Evolutionary conservation across 1,140 invertebrate genomes (phyloP).

Genomic region (Dryas iulia): DNA sequence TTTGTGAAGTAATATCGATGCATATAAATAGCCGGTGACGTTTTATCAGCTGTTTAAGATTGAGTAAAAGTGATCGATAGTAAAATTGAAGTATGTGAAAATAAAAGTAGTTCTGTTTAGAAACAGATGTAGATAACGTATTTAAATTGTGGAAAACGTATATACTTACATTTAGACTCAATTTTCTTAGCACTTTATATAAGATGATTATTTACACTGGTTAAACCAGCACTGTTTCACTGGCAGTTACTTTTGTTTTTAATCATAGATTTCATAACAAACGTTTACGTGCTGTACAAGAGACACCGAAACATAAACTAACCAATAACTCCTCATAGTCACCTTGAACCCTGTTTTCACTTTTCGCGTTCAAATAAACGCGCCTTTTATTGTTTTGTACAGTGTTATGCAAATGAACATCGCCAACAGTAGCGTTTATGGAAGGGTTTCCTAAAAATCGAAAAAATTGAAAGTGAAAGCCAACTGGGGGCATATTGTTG

Average conservation of each 20-base stretch:
- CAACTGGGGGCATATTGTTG: conserved; percentile 67
- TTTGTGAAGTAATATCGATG: conserved; percentile 72
- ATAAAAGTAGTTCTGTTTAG: not conserved
- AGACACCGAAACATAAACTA: conserved; percentile 64
- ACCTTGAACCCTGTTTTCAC: conserved; percentile 75
- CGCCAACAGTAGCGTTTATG: conserved; percentile 69
- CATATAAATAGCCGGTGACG: conserved; percentile 56
- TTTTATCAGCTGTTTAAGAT: conserved; percentile 55
- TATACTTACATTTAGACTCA: not conserved
- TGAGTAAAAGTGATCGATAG: not conserved
- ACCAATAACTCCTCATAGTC: conserved; percentile 39
- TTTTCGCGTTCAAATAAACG: conserved; percentile 72
- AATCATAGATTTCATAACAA: not conserved
- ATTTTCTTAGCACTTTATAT: not conserved
- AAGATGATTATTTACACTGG: not conserved
- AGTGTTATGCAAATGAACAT: conserved; percentile 75
- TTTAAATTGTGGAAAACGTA: not conserved
- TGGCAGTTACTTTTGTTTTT: not conserved
- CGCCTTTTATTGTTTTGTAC: conserved; percentile 67
- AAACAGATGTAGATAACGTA: not conserved
- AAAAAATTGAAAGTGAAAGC: conserved; percentile 74
- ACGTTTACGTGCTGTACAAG: conserved; percentile 52
- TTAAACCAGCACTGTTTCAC: not conserved
- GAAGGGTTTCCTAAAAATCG: conserved; percentile 69
- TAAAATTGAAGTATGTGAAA: not conserved